These are phyloP conservation scores for Torymus auratus DNA, from an alignment of 2,888 invertebrate species.

Conservation along the genomic window DNA sequence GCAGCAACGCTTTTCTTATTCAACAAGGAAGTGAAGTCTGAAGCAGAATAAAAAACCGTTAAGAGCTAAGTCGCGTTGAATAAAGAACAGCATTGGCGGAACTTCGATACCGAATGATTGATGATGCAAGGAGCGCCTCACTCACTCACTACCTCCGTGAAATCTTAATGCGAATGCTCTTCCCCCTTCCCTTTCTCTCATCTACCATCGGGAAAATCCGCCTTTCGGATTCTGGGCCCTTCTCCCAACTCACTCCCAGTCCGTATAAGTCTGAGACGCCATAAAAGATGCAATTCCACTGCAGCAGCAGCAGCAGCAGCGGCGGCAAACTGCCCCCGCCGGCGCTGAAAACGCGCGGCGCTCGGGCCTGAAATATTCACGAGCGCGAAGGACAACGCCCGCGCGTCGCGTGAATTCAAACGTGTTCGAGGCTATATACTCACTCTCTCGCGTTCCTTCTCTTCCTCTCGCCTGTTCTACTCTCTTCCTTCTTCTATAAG, in stretches of 20 bases:
- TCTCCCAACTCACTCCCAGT: too few species aligned
- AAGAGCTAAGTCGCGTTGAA: too few species aligned
- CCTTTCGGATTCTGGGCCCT: too few species aligned
- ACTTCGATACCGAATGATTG: background rate
- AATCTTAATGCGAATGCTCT: constrained; percentile 29
- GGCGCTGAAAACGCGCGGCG: background rate
- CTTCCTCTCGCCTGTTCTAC: too few species aligned
- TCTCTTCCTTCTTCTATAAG: too few species aligned
- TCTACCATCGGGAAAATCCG: too few species aligned
- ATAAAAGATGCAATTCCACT: constrained; percentile 40
- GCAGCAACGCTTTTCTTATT: too few species aligned
- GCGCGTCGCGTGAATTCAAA: background rate
- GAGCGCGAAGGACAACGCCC: constrained; percentile 42
- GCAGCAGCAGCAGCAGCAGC: constrained; percentile 6
- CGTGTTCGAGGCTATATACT: background rate
- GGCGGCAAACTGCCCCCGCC: background rate
- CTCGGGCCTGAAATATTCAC: constrained; percentile 42
- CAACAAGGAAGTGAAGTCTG: too few species aligned
- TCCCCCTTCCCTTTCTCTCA: too few species aligned
- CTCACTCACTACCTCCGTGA: background rate
- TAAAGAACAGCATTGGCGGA: background rate
- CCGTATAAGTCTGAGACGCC: constrained; percentile 33
- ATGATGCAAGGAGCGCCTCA: background rate
- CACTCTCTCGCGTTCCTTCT: too few species aligned
- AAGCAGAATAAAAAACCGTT: too few species aligned